A percentile compares a stretch with the other conserved stretches of the same genome.
phyloP scores from a whole-genome alignment of 2,888 invertebrate genomes.

The Euplagia quadripunctaria region DNA sequence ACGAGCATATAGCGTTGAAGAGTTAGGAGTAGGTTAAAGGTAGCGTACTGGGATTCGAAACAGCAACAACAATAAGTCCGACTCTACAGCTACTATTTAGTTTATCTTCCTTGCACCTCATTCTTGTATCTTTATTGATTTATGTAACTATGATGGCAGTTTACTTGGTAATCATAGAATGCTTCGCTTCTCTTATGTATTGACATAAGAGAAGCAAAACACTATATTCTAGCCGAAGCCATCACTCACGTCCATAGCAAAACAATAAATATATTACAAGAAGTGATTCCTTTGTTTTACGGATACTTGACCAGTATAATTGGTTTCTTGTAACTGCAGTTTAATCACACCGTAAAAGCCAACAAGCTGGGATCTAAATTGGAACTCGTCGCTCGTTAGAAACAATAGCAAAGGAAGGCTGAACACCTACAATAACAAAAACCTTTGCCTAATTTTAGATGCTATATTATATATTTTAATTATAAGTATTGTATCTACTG shows the following conservation, averaged over 20 bases:
- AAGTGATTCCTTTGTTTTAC: conserved; percentile 10
- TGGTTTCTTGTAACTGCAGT: conserved; percentile 11
- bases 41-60: too few species aligned
- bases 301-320: conserved; percentile 14
- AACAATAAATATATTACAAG: conserved; percentile 5
- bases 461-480: neutral
- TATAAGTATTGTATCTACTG: neutral
- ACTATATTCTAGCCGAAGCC: neutral
- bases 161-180: neutral
- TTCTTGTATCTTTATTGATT: too few species aligned
- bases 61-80: too few species aligned
- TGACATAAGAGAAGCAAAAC: too few species aligned
- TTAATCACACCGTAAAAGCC: conserved; percentile 14
- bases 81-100: too few species aligned
- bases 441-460: conserved; percentile 2
- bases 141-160: too few species aligned
- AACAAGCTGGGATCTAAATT: conserved; percentile 17
- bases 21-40: too few species aligned
- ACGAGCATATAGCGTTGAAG: too few species aligned
- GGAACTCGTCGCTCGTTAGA: conserved; percentile 10
- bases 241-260: neutral
- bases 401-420: conserved; percentile 3
- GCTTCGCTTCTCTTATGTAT: too few species aligned
- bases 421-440: neutral
- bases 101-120: too few species aligned